A percentile compares a stretch with the other conserved stretches of the same genome.
phyloP scores from a whole-genome alignment of 2,888 invertebrate species.

The Nysson spinosus region DNA sequence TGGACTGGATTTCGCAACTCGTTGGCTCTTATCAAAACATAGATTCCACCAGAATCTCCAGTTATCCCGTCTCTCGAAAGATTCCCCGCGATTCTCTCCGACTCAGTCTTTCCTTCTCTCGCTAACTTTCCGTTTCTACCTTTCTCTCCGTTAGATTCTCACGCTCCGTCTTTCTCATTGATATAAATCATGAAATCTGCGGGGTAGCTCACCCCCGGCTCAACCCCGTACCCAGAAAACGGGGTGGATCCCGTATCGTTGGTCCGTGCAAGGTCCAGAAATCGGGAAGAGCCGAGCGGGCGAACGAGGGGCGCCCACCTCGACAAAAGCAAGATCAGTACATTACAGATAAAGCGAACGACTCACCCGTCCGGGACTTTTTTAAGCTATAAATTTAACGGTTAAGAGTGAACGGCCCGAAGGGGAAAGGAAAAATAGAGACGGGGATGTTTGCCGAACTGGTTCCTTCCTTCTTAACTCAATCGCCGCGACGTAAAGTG shows the following conservation, averaged over 20 bases:
- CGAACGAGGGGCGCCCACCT: conserved; percentile 50
- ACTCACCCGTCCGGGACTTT: conserved; percentile 72
- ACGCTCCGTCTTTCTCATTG: conserved; percentile 43
- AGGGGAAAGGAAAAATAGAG: conserved; percentile 5
- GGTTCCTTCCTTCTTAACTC: conserved; percentile 78
- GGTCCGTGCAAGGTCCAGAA: conserved; percentile 56
- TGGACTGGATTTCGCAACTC: conserved; percentile 41
- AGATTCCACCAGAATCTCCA: conserved; percentile 39
- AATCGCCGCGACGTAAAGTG: conserved; percentile 75
- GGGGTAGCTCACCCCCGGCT: conserved; percentile 58
- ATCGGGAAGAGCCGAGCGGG: conserved; percentile 28
- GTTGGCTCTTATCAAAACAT: conserved; percentile 61
- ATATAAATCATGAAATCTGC: conserved; percentile 72
- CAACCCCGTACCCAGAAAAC: conserved; percentile 59
- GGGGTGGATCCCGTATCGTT: conserved; percentile 50
- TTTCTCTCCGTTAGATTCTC: conserved; percentile 14
- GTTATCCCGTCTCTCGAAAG: conserved; percentile 29
- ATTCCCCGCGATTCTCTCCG: conserved; percentile 41
- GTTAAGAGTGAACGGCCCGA: conserved; percentile 41
- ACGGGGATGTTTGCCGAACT: conserved; percentile 77
- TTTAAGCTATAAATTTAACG: conserved; percentile 76
- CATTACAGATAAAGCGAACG: conserved; percentile 77
- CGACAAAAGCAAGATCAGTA: conserved; percentile 76
- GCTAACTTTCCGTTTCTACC: conserved; percentile 18
- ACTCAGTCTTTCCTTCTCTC: conserved; percentile 12